phyloP scores from a whole-genome alignment of 92 coral and sea anemone genomes.

The Phymanthus crucifer region DNA sequence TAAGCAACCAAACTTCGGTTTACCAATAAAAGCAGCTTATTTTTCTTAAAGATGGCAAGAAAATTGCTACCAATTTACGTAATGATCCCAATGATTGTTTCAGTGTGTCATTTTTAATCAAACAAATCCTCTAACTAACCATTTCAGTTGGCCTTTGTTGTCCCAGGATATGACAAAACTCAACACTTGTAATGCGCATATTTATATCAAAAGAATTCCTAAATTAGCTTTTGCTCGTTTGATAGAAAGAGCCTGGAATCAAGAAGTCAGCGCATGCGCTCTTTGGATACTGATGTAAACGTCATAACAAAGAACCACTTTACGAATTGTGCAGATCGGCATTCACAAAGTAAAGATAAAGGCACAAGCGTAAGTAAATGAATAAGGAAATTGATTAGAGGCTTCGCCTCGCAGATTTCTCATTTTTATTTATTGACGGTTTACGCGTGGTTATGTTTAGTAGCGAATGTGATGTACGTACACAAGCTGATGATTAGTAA shows the following conservation, averaged over 20 bases:
- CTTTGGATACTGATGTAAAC: background rate
- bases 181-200: background rate
- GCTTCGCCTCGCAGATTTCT: background rate
- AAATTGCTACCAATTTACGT: too few relatives aligned
- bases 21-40: too few relatives aligned
- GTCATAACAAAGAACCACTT: background rate
- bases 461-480: too few relatives aligned
- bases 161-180: background rate
- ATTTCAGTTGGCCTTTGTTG: background rate
- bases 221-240: background rate
- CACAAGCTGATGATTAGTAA: too few relatives aligned
- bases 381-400: background rate
- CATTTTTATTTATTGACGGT: background rate
- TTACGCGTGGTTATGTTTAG: background rate
- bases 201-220: background rate
- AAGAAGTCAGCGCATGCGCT: slow-evolving; percentile 1
- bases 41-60: too few relatives aligned
- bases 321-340: background rate
- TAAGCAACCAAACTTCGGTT: too few relatives aligned
- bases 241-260: background rate
- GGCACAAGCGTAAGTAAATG: background rate
- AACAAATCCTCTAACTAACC: background rate
- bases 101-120: background rate
- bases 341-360: background rate
- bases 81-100: background rate